Base-by-base conservation (phyloP, 2,113 vertebrate genomes). In the Ameiurus melas region DNA sequence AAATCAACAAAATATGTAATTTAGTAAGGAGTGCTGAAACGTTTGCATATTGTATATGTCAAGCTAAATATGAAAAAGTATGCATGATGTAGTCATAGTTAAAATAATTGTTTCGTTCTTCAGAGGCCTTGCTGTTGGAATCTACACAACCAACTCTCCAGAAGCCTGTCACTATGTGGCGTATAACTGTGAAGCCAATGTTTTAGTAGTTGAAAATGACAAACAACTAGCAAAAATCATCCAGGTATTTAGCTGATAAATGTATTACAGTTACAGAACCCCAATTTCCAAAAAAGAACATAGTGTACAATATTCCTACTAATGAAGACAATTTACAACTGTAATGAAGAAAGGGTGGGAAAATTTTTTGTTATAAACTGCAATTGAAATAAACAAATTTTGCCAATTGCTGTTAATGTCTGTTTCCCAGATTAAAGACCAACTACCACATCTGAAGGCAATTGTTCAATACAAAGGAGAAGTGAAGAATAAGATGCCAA, bases 391-490 rank as follows among this genome's bases (percentile, higher is more conserved):
- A 39, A 83, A 25, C 20, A 22, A 39, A 1, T 64, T 58, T 43
- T 43, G 39, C 39, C 62, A 9, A 55, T 27, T 53, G 39, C 51
- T 60, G 10, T 8, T 5, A 7, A 27, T 62, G 71, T 71, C 33
- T 36, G 77, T 47, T 30, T 80, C 58, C 58, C 87, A 96, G 96
- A 78, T 96, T 82, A 95, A 94, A 93, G 92, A 95, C 84, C 92
- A 95, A 13, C 91, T 96, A 19, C 95, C 95, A 70, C 94, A 96
- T 70, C 91, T 96, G 83, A 96, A 96, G 89, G 96, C 96, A 33
- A 96, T 96, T 13, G 93, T 96, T 62, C 95, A 96, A 84, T 96
- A 96, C 83, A 95, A 94, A 86, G 96, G 93, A 36, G 94, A 96
- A 81, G 92, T 94, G 89, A 92, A 96, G 88, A 92, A 94, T 89